Percentiles rank a stretch among this genome's conserved stretches.
These are phyloP conservation scores for Eristalis arbustorum DNA, from an alignment of 2,888 invertebrate species.

Conservation along the genomic window DNA sequence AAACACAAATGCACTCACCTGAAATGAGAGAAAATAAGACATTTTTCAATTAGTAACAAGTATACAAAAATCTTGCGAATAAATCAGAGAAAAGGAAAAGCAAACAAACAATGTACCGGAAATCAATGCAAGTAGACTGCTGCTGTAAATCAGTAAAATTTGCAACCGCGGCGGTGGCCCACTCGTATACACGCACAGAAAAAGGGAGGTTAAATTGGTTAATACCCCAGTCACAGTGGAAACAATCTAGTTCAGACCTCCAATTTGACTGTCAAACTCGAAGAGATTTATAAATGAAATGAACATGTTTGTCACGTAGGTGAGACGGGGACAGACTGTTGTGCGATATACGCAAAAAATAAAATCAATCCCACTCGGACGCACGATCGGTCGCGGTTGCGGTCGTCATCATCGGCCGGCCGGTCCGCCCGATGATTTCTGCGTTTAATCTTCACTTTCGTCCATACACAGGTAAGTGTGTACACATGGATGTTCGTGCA, in stretches of 20 bases:
- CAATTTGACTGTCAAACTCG: constrained; percentile 54
- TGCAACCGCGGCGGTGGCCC: not conserved
- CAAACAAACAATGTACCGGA: constrained; percentile 6
- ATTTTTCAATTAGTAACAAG: not conserved
- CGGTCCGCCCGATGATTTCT: constrained; percentile 39
- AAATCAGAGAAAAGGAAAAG: not conserved
- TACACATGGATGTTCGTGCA: constrained; percentile 2
- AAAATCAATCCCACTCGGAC: constrained; percentile 38
- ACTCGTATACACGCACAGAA: not conserved
- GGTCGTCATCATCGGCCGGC: constrained; percentile 6
- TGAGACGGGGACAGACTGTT: constrained; percentile 21
- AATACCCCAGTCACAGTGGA: not conserved
- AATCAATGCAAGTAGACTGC: constrained; percentile 16
- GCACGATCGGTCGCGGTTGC: not conserved
- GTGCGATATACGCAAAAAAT: constrained; percentile 17
- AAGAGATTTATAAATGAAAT: constrained; percentile 52
- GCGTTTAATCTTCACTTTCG: constrained; percentile 42
- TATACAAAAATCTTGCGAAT: not conserved
- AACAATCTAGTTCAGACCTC: constrained; percentile 50
- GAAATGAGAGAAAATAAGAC: constrained; percentile 14
- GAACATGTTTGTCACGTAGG: constrained; percentile 54
- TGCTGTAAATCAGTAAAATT: not conserved
- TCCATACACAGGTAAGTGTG: not conserved
- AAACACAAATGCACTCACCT: constrained; percentile 53
- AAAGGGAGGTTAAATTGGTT: constrained; percentile 30